phyloP scores from a whole-genome alignment of 2,888 invertebrate genomes.

The Mythimna loreyi region DNA sequence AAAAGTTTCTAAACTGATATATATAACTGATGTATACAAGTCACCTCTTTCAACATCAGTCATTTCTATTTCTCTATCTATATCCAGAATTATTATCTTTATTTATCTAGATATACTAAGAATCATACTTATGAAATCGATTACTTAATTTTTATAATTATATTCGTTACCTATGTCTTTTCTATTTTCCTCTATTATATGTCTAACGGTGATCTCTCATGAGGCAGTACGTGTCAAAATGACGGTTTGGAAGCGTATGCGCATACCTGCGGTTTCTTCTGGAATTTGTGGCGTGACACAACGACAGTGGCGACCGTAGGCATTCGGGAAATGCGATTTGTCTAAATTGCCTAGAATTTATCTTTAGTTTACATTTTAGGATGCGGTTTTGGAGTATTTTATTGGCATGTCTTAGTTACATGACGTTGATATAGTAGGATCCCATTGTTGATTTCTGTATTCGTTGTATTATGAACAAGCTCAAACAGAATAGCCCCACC shows the following conservation, averaged over 20 bases:
- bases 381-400: constrained; percentile 19
- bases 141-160: constrained; percentile 13
- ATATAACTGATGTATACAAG: too few species aligned
- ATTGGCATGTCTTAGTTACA: constrained; percentile 9
- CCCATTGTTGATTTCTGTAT: constrained; percentile 6
- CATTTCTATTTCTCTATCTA: neutral
- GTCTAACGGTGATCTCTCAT: constrained; percentile 55
- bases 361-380: constrained; percentile 34
- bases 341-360: constrained; percentile 51
- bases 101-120: constrained; percentile 3
- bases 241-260: constrained; percentile 60
- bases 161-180: constrained; percentile 19
- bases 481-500: constrained; percentile 19
- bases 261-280: constrained; percentile 66
- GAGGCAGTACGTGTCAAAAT: constrained; percentile 67
- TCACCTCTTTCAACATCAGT: neutral
- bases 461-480: constrained; percentile 27
- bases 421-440: constrained; percentile 39
- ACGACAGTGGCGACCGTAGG: constrained; percentile 50
- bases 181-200: constrained; percentile 31
- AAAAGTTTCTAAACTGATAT: neutral
- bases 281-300: constrained; percentile 59
- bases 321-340: constrained; percentile 53
- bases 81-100: neutral
- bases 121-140: too few species aligned